Percentiles rank a stretch among this genome's conserved stretches.
Conservation (phyloP, 2,888 invertebrate species). For the Salpingus planirostris region DNA sequence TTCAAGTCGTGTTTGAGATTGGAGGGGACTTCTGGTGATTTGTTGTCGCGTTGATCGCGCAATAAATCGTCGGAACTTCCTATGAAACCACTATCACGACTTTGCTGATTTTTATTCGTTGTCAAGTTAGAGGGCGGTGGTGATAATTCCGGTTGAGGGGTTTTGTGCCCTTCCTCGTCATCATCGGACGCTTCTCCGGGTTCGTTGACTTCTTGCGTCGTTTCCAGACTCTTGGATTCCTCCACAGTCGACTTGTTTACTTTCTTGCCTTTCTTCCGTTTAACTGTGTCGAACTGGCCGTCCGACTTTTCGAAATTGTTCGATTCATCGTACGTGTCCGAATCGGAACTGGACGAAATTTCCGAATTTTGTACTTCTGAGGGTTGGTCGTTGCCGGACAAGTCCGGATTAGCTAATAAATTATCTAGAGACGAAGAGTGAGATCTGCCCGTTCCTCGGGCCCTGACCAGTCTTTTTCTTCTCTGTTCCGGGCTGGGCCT, state of each 20-base stretch:
- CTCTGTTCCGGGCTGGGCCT: constrained; percentile 80
- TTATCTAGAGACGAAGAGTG: constrained; percentile 78
- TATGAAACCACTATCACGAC: constrained; percentile 80
- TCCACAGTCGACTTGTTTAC: constrained; percentile 44
- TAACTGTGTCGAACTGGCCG: constrained; percentile 71
- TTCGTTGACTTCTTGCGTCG: constrained; percentile 51
- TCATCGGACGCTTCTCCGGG: constrained; percentile 51
- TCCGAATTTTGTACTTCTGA: constrained; percentile 44
- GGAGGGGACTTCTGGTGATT: constrained; percentile 24
- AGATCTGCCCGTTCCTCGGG: constrained; percentile 73
- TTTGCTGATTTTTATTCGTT: constrained; percentile 67
- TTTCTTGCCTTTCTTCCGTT: constrained; percentile 75
- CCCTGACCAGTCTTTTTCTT: constrained; percentile 69
- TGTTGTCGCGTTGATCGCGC: constrained; percentile 52
- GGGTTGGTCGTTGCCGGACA: constrained; percentile 36
- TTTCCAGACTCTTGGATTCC: constrained; percentile 58
- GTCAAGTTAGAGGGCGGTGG: constrained; percentile 48
- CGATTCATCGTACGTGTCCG: constrained; percentile 60
- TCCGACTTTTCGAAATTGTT: constrained; percentile 63
- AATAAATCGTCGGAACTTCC: constrained; percentile 81
- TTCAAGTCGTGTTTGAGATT: constrained; percentile 29
- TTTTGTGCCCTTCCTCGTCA: constrained; percentile 58
- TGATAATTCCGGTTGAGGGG: constrained; percentile 57
- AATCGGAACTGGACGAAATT: constrained; percentile 59
- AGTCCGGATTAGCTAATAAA: constrained; percentile 55